Conservation (phyloP, 2,888 invertebrate species). For the Steinernema hermaphroditum region DNA sequence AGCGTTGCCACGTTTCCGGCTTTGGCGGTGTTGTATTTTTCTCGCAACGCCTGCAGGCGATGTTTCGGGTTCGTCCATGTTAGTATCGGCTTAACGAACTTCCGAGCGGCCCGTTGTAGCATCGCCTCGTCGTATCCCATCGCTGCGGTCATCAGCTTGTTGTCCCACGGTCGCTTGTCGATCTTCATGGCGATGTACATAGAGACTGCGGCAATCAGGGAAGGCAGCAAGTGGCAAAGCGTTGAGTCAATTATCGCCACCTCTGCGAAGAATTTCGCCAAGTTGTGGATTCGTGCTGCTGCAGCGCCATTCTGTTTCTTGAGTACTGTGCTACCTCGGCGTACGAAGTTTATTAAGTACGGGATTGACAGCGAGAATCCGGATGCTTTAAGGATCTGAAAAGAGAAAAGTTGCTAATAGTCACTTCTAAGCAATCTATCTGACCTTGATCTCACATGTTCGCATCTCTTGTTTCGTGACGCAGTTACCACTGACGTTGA, state of each 20-base stretch:
- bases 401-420: not conserved
- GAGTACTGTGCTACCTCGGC: conserved; percentile 67
- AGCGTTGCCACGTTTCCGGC: not conserved
- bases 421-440: no score
- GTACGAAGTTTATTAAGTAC: conserved; percentile 83
- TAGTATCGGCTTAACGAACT: not conserved
- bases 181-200: conserved; percentile 74
- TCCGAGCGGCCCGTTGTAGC: not conserved
- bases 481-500: conserved; percentile 85
- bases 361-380: conserved; percentile 83
- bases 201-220: conserved; percentile 81
- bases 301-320: conserved; percentile 66
- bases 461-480: conserved; percentile 73
- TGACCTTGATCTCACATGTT: conserved; percentile 40
- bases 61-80: not conserved
- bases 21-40: not conserved
- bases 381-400: conserved; percentile 65
- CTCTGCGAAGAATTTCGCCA: conserved; percentile 90
- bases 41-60: not conserved
- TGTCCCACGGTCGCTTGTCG: not conserved
- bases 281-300: conserved; percentile 74
- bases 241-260: conserved; percentile 79
- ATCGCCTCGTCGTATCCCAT: not conserved
- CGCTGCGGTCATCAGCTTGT: not conserved
- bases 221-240: conserved; percentile 78